Conservation (phyloP, 1,140 invertebrate genomes). For the Pseudomyrmex gracilis region DNA sequence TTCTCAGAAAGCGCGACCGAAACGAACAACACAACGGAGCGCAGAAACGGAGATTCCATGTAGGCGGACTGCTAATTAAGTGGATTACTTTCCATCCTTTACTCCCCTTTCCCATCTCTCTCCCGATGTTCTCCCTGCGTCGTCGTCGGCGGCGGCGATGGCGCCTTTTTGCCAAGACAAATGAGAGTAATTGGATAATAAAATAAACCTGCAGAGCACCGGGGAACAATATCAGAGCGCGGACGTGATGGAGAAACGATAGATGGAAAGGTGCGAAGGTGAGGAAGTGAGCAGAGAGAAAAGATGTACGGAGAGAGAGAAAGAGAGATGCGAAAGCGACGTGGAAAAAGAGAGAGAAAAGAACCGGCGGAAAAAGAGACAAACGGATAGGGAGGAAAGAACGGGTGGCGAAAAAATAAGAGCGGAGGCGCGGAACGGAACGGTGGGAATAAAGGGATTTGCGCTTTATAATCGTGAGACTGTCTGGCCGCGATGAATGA, state of each 20-base stretch:
- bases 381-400: conserved; percentile 20
- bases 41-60: conserved; percentile 31
- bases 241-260: not conserved
- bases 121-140: conserved; percentile 9
- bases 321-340: conserved; percentile 43
- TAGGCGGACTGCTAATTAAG: conserved; percentile 68
- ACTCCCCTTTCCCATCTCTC: not conserved
- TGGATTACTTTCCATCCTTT: conserved; percentile 52
- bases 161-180: conserved; percentile 63
- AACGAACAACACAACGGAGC: conserved; percentile 9
- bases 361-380: not conserved
- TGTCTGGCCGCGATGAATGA: conserved; percentile 78
- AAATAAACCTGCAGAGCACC: conserved; percentile 58
- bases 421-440: conserved; percentile 71
- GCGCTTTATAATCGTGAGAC: conserved; percentile 79
- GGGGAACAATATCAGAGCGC: conserved; percentile 68
- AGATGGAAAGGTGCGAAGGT: not conserved
- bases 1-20: conserved; percentile 4
- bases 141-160: conserved; percentile 4
- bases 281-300: not conserved
- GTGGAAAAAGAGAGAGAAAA: conserved; percentile 7
- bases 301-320: conserved; percentile 39
- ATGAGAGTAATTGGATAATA: conserved; percentile 74
- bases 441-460: conserved; percentile 76
- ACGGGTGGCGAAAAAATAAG: conserved; percentile 69